phyloP scores from a whole-genome alignment of 2,797 vertebrate genomes.

The Neosalanx taihuensis region DNA sequence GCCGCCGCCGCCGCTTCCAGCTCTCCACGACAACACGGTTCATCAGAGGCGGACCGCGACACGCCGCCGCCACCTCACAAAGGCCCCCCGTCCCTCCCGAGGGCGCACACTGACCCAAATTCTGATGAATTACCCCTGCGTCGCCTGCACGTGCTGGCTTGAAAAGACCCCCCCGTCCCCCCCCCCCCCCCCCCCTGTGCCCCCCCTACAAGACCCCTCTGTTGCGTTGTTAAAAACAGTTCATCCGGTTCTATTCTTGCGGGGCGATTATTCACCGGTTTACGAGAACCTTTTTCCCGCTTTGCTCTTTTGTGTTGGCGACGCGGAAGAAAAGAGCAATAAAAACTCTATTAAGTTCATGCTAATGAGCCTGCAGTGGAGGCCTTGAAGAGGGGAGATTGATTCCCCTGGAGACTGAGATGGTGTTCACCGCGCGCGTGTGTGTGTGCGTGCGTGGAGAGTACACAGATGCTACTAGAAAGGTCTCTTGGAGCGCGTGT shows the following conservation, averaged over 20 bases:
- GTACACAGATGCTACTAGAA: constrained; percentile 75
- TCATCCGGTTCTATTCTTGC: constrained; percentile 67
- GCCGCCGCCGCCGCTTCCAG: constrained; percentile 7
- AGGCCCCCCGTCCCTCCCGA: constrained; percentile 51
- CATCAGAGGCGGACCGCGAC: constrained; percentile 14
- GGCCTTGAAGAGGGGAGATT: constrained; percentile 60
- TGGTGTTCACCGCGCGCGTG: constrained; percentile 40
- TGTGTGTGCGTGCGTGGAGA: constrained; percentile 11
- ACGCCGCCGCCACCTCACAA: constrained; percentile 37
- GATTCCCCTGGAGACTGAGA: constrained; percentile 68
- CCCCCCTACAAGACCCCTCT: constrained; percentile 60
- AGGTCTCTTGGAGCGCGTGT: constrained; percentile 64
- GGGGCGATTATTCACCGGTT: constrained; percentile 66
- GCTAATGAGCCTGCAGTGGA: constrained; percentile 62
- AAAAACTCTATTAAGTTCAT: constrained; percentile 76
- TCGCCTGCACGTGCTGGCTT: constrained; percentile 35
- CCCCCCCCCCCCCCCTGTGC: no score
- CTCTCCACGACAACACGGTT: constrained; percentile 23
- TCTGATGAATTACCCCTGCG: constrained; percentile 62
- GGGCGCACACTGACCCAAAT: constrained; percentile 26
- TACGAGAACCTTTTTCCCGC: constrained; percentile 49
- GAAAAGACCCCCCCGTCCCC: constrained; percentile 41
- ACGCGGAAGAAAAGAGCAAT: constrained; percentile 62
- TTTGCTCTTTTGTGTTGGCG: constrained; percentile 50
- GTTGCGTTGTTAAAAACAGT: constrained; percentile 50